Evolutionary conservation across 2,797 vertebrate genomes (phyloP), one percentile per base, ranked within the genome.

Genomic region (Lepilemur septentrionalis): DNA sequence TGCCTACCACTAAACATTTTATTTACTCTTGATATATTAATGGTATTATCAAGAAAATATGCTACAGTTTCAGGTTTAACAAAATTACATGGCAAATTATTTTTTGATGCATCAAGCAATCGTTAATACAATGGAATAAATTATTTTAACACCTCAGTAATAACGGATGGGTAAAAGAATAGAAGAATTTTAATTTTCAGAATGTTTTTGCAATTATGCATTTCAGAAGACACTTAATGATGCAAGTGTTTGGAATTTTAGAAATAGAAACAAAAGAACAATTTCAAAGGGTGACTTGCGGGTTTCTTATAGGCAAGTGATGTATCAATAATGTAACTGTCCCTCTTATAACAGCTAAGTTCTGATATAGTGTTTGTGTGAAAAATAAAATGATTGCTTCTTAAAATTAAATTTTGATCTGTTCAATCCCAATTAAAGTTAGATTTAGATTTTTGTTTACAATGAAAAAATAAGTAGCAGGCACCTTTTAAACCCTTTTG

Each of bases 21-120:
- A 99, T 99, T 99, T 99, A 99, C 99, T 99, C 98, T 98, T 99
- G 98, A 98, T 98, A 97, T 99, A 99, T 99, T 98, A 98, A 98
- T 98, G 98, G 99, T 98, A 98, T 99, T 98, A 98, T 98, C 98
- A 92, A 97, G 97, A 98, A 98, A 98, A 98, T 91, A 97, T 88
- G 98, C 98, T 95, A 97, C 95, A 91, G 96, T 98, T 98, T 97
- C 98, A 98, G 98, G 98, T 99, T 98, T 98, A 96, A 99, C 98
- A 98, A 97, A 99, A 99, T 99, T 98, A 98, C 99, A 98, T 98
- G 98, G 98, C 97, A 99, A 98, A 99, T 99, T 98, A 99, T 99
- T 98, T 98, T 98, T 97, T 97, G 98, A 98, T 98, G 98, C 98
- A 98, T 98, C 98, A 97, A 98, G 98, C 97, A 92, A 97, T 98